Conservation (phyloP, 2,113 vertebrate genomes). For the Oncorhynchus masou region DNA sequence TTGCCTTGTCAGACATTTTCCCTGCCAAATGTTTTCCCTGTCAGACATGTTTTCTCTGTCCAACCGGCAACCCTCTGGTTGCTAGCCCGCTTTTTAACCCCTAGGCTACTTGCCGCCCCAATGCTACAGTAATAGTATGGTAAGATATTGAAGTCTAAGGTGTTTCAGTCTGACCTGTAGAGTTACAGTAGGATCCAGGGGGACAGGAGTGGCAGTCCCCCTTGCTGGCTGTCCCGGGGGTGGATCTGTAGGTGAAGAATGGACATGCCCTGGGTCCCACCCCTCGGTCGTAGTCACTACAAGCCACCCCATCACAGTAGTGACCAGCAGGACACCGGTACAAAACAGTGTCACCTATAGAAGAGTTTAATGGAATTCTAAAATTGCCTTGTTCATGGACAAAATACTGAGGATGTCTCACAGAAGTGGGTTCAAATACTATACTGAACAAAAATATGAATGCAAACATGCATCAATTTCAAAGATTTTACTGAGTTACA, state of each 20-base stretch:
- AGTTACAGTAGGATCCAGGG: constrained; percentile 77
- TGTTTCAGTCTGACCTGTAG: constrained; percentile 66
- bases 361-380: background rate
- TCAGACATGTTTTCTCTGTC: no score
- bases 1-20: no score
- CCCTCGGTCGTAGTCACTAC: constrained; percentile 45
- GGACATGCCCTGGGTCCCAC: constrained; percentile 78
- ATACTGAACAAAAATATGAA: no score
- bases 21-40: no score
- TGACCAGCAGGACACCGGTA: constrained; percentile 78
- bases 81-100: background rate
- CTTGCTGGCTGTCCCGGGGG: constrained; percentile 72
- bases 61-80: background rate
- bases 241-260: constrained; percentile 72
- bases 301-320: constrained; percentile 78
- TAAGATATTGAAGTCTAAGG: no score
- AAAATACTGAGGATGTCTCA: no score
- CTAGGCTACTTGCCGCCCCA: background rate
- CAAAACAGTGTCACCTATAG: constrained; percentile 71
- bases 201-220: constrained; percentile 81
- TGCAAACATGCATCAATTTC: no score
- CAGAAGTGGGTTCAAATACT: no score
- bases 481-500: no score
- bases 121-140: background rate
- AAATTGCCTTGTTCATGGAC: background rate